phyloP scores from a whole-genome alignment of 2,888 invertebrate species.

The Euphydryas editha region DNA sequence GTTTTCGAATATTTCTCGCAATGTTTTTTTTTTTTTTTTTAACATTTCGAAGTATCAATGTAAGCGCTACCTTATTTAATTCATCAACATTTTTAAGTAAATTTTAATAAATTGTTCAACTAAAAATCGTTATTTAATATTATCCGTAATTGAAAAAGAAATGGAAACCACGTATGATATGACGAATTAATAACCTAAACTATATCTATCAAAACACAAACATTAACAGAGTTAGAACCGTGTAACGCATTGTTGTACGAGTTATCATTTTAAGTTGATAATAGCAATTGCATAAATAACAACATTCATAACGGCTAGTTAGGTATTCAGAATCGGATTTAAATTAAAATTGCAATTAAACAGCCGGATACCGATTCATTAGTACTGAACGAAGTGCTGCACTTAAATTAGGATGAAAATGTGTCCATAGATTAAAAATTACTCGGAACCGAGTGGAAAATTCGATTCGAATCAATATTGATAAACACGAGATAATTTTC shows the following conservation, averaged over 20 bases:
- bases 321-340: constrained; percentile 70
- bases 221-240: constrained; percentile 17
- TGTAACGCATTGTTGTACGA: constrained; percentile 61
- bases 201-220: constrained; percentile 4
- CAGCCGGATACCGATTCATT: constrained; percentile 57
- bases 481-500: not conserved
- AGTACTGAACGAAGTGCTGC: constrained; percentile 46
- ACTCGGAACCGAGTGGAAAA: constrained; percentile 1
- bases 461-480: not conserved
- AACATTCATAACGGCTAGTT: constrained; percentile 61
- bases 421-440: constrained; percentile 15
- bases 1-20: no score
- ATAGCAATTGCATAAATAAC: constrained; percentile 71
- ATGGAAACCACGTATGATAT: not conserved
- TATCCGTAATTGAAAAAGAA: not conserved
- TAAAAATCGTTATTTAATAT: no score
- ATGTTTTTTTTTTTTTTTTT: no score
- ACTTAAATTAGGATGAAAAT: constrained; percentile 26
- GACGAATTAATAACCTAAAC: not conserved
- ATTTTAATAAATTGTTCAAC: no score
- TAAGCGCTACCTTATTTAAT: no score
- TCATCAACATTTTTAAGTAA: no score
- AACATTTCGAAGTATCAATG: no score
- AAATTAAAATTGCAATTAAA: constrained; percentile 65
- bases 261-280: constrained; percentile 62